phyloP scores from a whole-genome alignment of 2,797 vertebrate species.

The Melanogrammus aeglefinus region DNA sequence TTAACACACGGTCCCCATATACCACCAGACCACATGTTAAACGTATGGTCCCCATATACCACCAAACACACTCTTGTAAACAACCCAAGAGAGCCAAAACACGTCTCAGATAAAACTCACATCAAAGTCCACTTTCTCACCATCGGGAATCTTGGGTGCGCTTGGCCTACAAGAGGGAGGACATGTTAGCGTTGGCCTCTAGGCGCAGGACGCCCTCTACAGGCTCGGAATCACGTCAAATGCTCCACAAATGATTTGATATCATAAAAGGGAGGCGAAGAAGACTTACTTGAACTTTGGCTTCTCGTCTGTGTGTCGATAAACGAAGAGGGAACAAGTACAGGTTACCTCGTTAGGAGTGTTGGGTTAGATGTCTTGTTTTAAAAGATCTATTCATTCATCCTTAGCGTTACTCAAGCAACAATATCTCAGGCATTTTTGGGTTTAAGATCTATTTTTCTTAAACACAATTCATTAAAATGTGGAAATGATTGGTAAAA shows the following conservation, averaged over 20 bases:
- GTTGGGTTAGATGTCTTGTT: neutral
- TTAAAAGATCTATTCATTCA: neutral
- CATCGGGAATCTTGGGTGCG: slow-evolving; percentile 95
- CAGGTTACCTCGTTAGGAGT: slow-evolving; percentile 66
- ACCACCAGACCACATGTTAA: neutral
- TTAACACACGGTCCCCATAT: too few relatives aligned
- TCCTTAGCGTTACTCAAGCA: neutral
- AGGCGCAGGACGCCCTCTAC: neutral
- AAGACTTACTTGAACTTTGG: slow-evolving; percentile 93
- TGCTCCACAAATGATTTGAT: slow-evolving; percentile 16
- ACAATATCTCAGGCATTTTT: slow-evolving; percentile 36
- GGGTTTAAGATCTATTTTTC: slow-evolving; percentile 21
- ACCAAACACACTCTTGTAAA: neutral
- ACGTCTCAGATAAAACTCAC: slow-evolving; percentile 73
- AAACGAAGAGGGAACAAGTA: slow-evolving; percentile 60
- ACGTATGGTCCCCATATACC: neutral
- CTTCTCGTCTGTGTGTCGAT: slow-evolving; percentile 84
- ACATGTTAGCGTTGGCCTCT: neutral
- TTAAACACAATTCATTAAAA: neutral
- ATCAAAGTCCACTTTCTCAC: slow-evolving; percentile 99
- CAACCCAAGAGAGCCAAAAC: neutral
- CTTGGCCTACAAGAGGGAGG: slow-evolving; percentile 72
- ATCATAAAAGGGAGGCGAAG: slow-evolving; percentile 7
- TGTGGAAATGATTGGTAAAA: neutral
- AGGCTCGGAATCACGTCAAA: neutral